A percentile compares a stretch with the other conserved stretches of the same genome.
phyloP scores from a whole-genome alignment of 2,888 invertebrate genomes.

The Phytoseiulus persimilis region DNA sequence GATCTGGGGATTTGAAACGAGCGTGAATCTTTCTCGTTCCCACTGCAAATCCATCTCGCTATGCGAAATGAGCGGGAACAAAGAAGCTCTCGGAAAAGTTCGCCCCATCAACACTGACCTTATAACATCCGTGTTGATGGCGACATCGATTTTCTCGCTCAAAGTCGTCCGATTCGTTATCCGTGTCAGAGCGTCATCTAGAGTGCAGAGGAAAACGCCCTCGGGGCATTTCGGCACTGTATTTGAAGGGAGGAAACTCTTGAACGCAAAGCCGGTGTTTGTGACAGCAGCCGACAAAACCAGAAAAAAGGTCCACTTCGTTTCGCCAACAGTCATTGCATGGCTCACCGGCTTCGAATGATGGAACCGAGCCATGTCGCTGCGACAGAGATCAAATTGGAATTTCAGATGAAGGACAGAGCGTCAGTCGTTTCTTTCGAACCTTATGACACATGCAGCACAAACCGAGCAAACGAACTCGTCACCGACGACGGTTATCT shows the following conservation, averaged over 20 bases:
- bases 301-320: not conserved
- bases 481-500: no score
- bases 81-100: no score
- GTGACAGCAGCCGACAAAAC: not conserved
- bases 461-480: not conserved
- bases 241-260: not conserved
- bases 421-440: not conserved
- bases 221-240: conserved; percentile 8
- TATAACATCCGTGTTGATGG: not conserved
- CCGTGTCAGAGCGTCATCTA: not conserved
- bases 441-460: not conserved
- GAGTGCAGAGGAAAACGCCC: not conserved
- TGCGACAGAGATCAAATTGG: not conserved
- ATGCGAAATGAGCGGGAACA: no score
- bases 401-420: not conserved
- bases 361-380: not conserved
- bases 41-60: no score
- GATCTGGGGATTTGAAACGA: not conserved
- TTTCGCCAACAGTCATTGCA: not conserved
- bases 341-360: not conserved
- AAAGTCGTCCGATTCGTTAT: not conserved
- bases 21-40: no score
- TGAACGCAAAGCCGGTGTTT: not conserved
- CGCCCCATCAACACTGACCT: not conserved
- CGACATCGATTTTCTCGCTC: not conserved